Base-by-base conservation (phyloP, 37 sponge, comb jelly and placozoan species). In the Beroe ovata region DNA sequence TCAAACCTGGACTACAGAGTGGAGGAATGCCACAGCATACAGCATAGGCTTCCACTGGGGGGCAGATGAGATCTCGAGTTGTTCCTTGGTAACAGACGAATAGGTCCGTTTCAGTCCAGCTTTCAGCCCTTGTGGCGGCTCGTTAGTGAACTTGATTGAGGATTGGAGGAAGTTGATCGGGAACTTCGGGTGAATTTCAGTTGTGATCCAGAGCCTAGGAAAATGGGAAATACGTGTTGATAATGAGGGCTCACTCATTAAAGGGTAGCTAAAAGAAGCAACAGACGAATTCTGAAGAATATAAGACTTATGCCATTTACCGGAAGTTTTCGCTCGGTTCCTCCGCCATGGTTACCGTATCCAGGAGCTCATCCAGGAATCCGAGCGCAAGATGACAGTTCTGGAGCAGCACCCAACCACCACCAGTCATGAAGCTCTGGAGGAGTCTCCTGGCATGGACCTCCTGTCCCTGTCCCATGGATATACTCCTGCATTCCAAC, bases 71-170 rank as follows among this genome's bases (percentile, higher is more conserved):
- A 60, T 39, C 39, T 89, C 89, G 38, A 89, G 59, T 23, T 60
- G 61, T 60, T 89, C 89, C 61, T 89, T 60, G 42, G 84, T 77
- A 4, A 77, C 84, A 26, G 92, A 90, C 29, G 92, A 94, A 92
- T 93, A 99, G 64, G 99, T 95, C 28, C 96, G 92, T 88, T 95
- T 96, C 60, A 99, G 89, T 2, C 99, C 99, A 23, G 99, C 99
- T 89, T 93, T 96, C 72, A 99, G 91, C 22, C 99, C 99, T 77
- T 96, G 95, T 8, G 99, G 99, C 0, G 99, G 99, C 91, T 96
- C 99, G 91, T 93, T 95, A 25, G 96, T 96, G 91, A 93, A 99
- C 93, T 96, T 96, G 92, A 99, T 96, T 60, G 94, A 93, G 34
- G 93, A 88, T 77, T 77, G 84, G 84, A 77, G 84, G 84, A 77